Conservation (phyloP, 2,113 vertebrate species). For the Macquaria australasica region DNA sequence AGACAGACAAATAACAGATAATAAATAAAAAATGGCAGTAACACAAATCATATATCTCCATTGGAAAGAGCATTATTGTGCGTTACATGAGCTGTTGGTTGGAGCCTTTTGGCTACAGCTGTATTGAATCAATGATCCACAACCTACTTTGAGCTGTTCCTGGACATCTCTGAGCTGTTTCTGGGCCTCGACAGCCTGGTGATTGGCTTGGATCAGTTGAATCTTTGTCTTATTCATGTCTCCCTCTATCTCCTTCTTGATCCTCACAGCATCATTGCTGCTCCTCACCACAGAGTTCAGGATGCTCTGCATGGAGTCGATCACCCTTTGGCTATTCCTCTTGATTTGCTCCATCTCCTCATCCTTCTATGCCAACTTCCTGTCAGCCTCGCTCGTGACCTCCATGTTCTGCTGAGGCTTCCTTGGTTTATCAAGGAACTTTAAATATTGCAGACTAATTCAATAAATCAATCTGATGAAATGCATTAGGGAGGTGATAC, state of each 20-base stretch:
- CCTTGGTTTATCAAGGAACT: neutral
- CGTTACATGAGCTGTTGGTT: neutral
- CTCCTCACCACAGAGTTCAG: constrained; percentile 85
- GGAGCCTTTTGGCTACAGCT: neutral
- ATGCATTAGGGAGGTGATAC: constrained; percentile 2
- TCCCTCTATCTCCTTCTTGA: constrained; percentile 89
- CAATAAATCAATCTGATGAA: constrained; percentile 44
- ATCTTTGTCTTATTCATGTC: constrained; percentile 78
- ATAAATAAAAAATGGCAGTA: neutral
- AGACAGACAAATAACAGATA: neutral
- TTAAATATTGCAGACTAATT: constrained; percentile 24
- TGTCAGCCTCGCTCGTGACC: constrained; percentile 41
- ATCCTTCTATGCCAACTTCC: constrained; percentile 45
- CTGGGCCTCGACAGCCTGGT: constrained; percentile 5
- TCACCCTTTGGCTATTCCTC: constrained; percentile 84
- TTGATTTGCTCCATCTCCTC: constrained; percentile 86
- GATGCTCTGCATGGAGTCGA: constrained; percentile 84
- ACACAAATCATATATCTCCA: neutral
- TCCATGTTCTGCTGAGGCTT: constrained; percentile 29
- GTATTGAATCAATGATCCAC: neutral
- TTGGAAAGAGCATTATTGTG: neutral
- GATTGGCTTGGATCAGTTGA: constrained; percentile 78
- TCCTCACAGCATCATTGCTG: constrained; percentile 82
- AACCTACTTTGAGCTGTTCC: constrained; percentile 2
- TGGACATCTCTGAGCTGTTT: constrained; percentile 21